Evolutionary conservation across 2,797 vertebrate genomes (phyloP), one percentile per base, ranked within the genome.

Genomic region (Enteromius unitaeniatus): DNA sequence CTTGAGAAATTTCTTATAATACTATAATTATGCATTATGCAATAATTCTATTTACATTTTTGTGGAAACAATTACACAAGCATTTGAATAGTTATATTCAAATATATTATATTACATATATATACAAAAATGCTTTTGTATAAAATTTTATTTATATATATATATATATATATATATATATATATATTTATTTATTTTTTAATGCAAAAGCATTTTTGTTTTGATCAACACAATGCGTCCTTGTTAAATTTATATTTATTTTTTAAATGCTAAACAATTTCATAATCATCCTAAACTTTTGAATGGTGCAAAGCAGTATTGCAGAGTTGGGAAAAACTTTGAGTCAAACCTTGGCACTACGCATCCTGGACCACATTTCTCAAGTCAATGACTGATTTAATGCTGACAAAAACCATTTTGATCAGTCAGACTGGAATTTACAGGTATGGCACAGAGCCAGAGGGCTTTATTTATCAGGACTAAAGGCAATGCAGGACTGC

Each of bases 401-500:
- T 45, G 17, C 28, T 17, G 58, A 79, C 69, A 62, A 19, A 72
- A 70, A 76, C 23, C 10, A 31, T 67, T 73, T 73, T 74, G 82
- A 82, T 73, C 37, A 82, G 47, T 58, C 45, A 79, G 49, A 58
- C 60, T 23, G 60, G 64, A 78, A 86, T 58, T 47, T 51, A 74
- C 68, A 45, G 4, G 11, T 84, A 62, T 26, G 3, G 79, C 49
- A 85, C 76, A 85, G 83, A 70, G 69, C 62, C 68, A 64, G 68
- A 74, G 84, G 62, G 87, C 53, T 2, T 34, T 89, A 87, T 69
- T 88, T 90, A 94, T 89, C 85, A 86, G 69, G 64, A 74, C 82
- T 87, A 81, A 90, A 82, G 89, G 88, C 90, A 93, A 92, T 91
- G 91, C 84, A 67, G 88, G 92, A 94, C 93, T 92, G 91, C 81